Evolutionary conservation across 1,140 invertebrate species (phyloP).

Genomic region (Drosophila lacertosa): DNA sequence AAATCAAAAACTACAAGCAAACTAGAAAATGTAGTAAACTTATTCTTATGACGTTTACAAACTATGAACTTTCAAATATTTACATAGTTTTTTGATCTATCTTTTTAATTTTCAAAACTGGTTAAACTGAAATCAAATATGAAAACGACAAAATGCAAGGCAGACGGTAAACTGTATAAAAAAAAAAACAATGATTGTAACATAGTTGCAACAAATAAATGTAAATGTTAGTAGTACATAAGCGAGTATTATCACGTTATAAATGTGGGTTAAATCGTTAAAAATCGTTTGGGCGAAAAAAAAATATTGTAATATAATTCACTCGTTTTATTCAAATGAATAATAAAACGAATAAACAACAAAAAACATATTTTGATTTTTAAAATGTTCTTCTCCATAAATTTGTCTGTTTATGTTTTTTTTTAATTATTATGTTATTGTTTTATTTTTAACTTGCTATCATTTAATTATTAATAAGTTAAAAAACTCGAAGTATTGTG

Average conservation of each 20-base stretch:
- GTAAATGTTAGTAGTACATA: conserved; percentile 47
- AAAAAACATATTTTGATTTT: background rate
- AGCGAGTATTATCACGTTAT: conserved; percentile 52
- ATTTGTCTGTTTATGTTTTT: background rate
- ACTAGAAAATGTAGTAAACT: conserved; percentile 3
- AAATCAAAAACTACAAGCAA: conserved; percentile 4
- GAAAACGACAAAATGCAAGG: background rate
- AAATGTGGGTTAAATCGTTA: conserved; percentile 42
- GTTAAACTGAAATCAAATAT: conserved; percentile 2
- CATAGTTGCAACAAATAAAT: conserved; percentile 34
- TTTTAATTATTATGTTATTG: background rate
- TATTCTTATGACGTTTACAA: background rate
- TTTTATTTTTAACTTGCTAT: background rate
- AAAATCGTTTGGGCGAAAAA: conserved; percentile 27
- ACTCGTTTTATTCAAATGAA: conserved; percentile 8
- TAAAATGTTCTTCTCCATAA: background rate
- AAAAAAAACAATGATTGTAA: conserved; percentile 25
- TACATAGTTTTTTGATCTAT: background rate
- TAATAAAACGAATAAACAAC: background rate
- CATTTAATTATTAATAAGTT: background rate
- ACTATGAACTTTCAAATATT: conserved; percentile 7
- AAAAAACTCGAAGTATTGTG: conserved; percentile 4
- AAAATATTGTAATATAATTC: conserved; percentile 34
- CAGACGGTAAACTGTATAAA: conserved; percentile 26
- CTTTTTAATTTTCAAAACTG: conserved; percentile 1